Conservation (phyloP, 2,888 invertebrate genomes). For the Cataglyphis cursor region DNA sequence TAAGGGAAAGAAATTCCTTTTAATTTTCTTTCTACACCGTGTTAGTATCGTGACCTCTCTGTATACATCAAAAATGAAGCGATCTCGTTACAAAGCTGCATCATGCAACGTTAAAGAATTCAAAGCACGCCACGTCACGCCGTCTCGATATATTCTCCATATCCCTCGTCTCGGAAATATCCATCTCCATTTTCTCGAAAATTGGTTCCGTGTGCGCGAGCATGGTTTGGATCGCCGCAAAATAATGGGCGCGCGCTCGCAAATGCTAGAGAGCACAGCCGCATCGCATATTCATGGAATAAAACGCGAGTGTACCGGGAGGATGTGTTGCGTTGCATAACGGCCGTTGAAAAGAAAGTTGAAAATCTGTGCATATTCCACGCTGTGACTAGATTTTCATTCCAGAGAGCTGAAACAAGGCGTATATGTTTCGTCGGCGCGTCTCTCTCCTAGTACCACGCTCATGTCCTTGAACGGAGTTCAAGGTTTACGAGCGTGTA, state of each 20-base stretch:
- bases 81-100: conserved; percentile 18
- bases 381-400: background rate
- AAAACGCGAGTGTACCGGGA: conserved; percentile 44
- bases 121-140: background rate
- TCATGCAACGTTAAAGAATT: conserved; percentile 27
- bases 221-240: conserved; percentile 29
- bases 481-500: conserved; percentile 59
- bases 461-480: conserved; percentile 64
- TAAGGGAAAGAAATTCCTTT: too few species aligned
- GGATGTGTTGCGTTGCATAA: conserved; percentile 58
- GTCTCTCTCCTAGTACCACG: conserved; percentile 32
- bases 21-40: background rate
- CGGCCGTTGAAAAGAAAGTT: conserved; percentile 60
- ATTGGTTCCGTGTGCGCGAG: conserved; percentile 43
- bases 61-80: conserved; percentile 6
- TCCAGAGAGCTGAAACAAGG: conserved; percentile 31
- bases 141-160: conserved; percentile 13
- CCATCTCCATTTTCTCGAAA: conserved; percentile 36
- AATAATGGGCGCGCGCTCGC: conserved; percentile 39
- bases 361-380: conserved; percentile 56
- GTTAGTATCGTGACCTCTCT: background rate
- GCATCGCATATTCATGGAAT: conserved; percentile 68
- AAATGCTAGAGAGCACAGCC: conserved; percentile 39
- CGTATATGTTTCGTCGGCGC: conserved; percentile 13
- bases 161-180: conserved; percentile 22